Conservation (phyloP, 2,888 invertebrate genomes). For the Tipula unca region DNA sequence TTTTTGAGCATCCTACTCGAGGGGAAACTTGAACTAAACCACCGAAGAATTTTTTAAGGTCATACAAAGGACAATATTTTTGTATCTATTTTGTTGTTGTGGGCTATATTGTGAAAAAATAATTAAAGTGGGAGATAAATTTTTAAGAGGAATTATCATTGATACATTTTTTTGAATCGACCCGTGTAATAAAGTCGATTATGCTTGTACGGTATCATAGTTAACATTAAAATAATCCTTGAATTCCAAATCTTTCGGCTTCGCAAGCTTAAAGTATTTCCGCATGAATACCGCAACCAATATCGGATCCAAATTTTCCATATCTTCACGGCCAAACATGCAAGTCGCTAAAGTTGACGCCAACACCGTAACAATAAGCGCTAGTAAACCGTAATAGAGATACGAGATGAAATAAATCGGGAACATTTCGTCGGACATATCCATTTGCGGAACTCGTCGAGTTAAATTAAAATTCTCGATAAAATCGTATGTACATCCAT, state of each 20-base stretch:
- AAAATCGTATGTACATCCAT: neutral
- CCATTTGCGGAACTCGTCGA: neutral
- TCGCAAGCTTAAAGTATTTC: neutral
- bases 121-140: too few species aligned
- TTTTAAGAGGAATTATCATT: too few species aligned
- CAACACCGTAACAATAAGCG: neutral
- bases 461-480: neutral
- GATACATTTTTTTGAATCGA: too few species aligned
- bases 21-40: neutral
- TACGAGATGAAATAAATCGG: neutral
- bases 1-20: neutral
- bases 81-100: neutral
- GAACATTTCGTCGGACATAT: neutral
- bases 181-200: too few species aligned
- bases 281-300: neutral
- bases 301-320: neutral
- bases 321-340: neutral
- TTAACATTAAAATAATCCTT: neutral
- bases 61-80: neutral
- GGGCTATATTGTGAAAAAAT: neutral
- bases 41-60: neutral
- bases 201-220: neutral
- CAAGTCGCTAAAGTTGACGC: neutral
- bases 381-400: neutral
- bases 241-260: neutral